These are phyloP conservation scores for Xenentodon cancila DNA, from an alignment of 2,797 vertebrate species.

Conservation along the genomic window DNA sequence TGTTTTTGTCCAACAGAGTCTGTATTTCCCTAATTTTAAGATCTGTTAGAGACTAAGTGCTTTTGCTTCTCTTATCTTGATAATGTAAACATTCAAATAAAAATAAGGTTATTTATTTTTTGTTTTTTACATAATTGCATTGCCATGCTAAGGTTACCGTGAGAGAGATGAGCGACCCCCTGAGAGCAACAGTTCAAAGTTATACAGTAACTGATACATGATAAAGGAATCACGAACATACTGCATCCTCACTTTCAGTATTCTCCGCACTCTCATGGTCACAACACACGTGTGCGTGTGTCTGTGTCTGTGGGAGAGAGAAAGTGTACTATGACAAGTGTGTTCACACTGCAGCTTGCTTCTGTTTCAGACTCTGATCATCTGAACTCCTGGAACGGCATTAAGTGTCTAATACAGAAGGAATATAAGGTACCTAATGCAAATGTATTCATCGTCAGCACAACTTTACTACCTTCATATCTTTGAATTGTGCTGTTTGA, in stretches of 20 bases:
- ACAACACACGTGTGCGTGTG: constrained; percentile 34
- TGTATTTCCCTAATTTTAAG: no score
- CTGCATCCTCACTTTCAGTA: constrained; percentile 30
- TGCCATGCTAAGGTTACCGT: constrained; percentile 7
- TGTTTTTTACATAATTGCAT: not conserved
- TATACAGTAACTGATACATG: constrained; percentile 42
- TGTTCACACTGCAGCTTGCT: constrained; percentile 14
- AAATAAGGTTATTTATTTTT: no score
- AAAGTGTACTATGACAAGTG: no score
- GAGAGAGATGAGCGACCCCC: constrained; percentile 49
- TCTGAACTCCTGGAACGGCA: constrained; percentile 16
- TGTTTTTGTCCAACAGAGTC: no score
- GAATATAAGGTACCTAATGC: constrained; percentile 2
- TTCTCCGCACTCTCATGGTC: constrained; percentile 39
- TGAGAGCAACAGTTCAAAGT: constrained; percentile 35
- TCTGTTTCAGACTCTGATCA: constrained; percentile 43
- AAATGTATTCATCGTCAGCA: not conserved
- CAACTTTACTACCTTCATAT: not conserved
- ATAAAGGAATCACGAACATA: constrained; percentile 55
- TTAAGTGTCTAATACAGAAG: not conserved
- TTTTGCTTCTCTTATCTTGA: not conserved
- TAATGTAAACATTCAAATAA: not conserved
- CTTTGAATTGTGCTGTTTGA: constrained; percentile 11
- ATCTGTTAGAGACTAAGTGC: not conserved
- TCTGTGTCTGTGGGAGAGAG: not conserved